Evolutionary conservation across 1,140 invertebrate species (phyloP), one percentile per base, ranked within the genome.

Genomic region (Drosophila serrata): DNA sequence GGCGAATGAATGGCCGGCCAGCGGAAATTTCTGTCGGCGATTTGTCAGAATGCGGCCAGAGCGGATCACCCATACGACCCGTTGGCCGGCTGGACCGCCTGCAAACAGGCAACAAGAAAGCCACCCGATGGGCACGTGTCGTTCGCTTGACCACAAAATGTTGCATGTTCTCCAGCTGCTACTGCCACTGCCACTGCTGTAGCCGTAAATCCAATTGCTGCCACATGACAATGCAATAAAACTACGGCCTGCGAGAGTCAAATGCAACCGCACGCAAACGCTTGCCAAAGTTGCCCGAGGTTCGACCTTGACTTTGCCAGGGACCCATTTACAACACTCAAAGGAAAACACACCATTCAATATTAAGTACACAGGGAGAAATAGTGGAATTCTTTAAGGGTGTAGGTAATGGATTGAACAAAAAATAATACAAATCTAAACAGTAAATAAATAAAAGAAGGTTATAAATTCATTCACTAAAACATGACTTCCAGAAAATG

Each of bases 221-320:
- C 80, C 84, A 53, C 80, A 87, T 90, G 84, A 77, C 80, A 88
- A 84, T 87, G 84, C 85, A 80, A 87, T 90, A 87, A 88, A 88
- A 88, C 56, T 64, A 56, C 46, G 77, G 76, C 74, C 59, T 63
- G 60, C 62, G 61, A 63, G 61, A 63, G 84, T 65, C 59, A 87
- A 72, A 63, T 79, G 64, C 69, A 88, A 79, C 75, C 75, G 43
- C 82, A 87, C 70, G 84, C 82, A 73, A 87, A 55, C 75, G 79
- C 76, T 84, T 88, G 75, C 62, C 64, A 39, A 67, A 78, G 67
- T 78, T 51, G 43, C 73, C 56, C 82, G 49, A 13, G 60, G 35
- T 39, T 13, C 51, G 81, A 80, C 82, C 82, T 87, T 87, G 82
- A 87, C 82, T 87, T 88, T 86, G 82, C 63, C 74, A 69, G 33